Base-by-base conservation (phyloP, 30 jellyfish, hydroid and myxozoan genomes). In the Aurelia aurita region DNA sequence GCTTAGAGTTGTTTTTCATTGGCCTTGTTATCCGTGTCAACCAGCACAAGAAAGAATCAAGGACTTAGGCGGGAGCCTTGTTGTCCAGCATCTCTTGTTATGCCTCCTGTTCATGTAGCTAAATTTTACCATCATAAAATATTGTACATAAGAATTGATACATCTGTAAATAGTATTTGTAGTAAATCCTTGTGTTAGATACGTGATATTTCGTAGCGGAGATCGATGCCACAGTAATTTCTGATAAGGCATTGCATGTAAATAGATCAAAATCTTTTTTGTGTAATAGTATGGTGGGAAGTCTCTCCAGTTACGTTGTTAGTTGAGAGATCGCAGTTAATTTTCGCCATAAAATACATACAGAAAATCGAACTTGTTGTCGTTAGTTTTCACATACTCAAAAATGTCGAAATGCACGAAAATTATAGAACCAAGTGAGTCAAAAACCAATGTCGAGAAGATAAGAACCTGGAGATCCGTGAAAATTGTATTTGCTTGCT, bases 151-250 rank as follows among this genome's bases (percentile, higher is more conserved):
- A 34, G 65, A 77, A 59, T 58, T 77, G 79, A 43, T 75, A 55
- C 45, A 44, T 28, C 79, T 77, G 88, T 77, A 77, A 43, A 77
- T 77, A 77, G 18, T 77, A 77, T 77, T 75, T 59, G 88, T 77
- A 77, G 65, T 77, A 60, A 49, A 77, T 59, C 58, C 28, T 77
- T 77, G 88, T 77, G 88, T 77, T 77, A 58, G 45, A 32, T 39
- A 26, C 27, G 44, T 2, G 64, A 19, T 19, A 18, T 19, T 55
- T 75, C 74, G 76, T 21, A 28, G 28, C 8, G 43, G 20, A 44
- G 20, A 32, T 61, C 16, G 29, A 75, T 63, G 46, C 44, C 29
- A 29, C 67, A 55, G 67, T 55, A 53, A 19, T 57, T 16, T 18
- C 59, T 68, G 22, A 75, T 29, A 34, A 74, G 76, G 87, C 61